A percentile compares a stretch with the other conserved stretches of the same genome.
Evolutionary conservation across 2,797 vertebrate species (phyloP).

Genomic region (Amniataba percoides): DNA sequence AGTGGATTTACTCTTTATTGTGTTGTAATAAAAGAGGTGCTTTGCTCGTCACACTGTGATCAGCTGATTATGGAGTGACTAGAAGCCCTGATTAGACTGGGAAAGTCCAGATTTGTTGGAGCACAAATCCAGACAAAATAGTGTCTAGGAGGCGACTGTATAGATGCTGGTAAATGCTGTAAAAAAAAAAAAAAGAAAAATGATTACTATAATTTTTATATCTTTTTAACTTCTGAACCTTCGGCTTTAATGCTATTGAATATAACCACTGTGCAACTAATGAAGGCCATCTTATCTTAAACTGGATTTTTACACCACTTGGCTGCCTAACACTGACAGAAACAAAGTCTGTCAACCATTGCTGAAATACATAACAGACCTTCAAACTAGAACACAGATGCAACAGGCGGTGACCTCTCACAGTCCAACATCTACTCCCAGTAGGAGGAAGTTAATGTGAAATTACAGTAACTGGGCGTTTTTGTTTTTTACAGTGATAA

Average conservation of each 20-base stretch:
- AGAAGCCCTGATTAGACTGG: background rate
- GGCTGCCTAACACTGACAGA: background rate
- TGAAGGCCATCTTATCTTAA: too few species aligned
- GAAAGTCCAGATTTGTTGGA: too few species aligned
- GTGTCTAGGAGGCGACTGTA: background rate
- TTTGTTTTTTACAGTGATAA: background rate
- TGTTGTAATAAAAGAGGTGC: background rate
- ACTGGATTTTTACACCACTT: background rate
- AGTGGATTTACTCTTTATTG: background rate
- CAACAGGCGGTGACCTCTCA: slow-evolving; percentile 24
- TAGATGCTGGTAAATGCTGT: background rate
- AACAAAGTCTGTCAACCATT: background rate
- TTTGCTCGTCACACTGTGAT: background rate
- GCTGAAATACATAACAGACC: slow-evolving; percentile 10
- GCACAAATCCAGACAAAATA: background rate
- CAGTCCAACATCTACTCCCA: slow-evolving; percentile 14
- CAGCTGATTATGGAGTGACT: slow-evolving; percentile 42
- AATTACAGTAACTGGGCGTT: background rate
- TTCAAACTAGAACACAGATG: slow-evolving; percentile 12
- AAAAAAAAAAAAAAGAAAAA: too few species aligned
- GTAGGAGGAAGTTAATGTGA: background rate
- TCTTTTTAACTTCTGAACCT: too few species aligned
- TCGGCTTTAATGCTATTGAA: too few species aligned
- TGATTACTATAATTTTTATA: too few species aligned
- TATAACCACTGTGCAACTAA: too few species aligned